phyloP scores from a whole-genome alignment of 2,113 vertebrate genomes.

The Indri indri region DNA sequence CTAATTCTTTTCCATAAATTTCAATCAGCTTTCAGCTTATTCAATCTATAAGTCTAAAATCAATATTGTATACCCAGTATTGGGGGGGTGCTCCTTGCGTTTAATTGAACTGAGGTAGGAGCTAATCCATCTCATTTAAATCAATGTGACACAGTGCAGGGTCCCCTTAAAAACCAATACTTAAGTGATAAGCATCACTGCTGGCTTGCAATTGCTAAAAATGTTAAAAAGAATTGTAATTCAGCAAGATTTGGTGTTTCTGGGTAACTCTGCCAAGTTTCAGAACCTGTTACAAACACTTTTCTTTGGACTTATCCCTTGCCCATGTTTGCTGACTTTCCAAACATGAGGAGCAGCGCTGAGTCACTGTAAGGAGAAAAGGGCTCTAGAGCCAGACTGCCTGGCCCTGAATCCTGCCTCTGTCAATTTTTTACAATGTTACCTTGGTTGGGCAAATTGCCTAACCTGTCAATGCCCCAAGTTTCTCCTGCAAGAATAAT shows the following conservation, averaged over 20 bases:
- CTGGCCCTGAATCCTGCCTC: neutral
- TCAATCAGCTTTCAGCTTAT: constrained; percentile 49
- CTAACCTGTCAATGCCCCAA: neutral
- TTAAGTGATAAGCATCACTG: neutral
- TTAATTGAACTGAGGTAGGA: neutral
- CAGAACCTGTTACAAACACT: neutral
- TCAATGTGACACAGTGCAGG: neutral
- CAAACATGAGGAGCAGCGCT: neutral
- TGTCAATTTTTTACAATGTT: neutral
- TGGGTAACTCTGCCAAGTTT: neutral
- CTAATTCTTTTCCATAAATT: constrained; percentile 71
- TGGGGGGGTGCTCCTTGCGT: neutral
- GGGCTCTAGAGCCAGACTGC: neutral
- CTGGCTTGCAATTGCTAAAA: neutral
- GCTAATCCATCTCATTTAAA: constrained; percentile 5
- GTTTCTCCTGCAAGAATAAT: neutral
- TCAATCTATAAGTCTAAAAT: constrained; percentile 43
- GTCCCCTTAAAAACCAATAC: neutral
- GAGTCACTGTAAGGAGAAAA: neutral
- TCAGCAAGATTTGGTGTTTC: neutral
- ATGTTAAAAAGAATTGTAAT: neutral
- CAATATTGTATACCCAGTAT: neutral
- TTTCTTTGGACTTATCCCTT: neutral
- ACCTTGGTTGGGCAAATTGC: neutral
- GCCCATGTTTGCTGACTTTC: neutral